Evolutionary conservation across 1,140 invertebrate genomes (phyloP), one percentile per base, ranked within the genome.

Genomic region (Scaptodrosophila lebanonensis): DNA sequence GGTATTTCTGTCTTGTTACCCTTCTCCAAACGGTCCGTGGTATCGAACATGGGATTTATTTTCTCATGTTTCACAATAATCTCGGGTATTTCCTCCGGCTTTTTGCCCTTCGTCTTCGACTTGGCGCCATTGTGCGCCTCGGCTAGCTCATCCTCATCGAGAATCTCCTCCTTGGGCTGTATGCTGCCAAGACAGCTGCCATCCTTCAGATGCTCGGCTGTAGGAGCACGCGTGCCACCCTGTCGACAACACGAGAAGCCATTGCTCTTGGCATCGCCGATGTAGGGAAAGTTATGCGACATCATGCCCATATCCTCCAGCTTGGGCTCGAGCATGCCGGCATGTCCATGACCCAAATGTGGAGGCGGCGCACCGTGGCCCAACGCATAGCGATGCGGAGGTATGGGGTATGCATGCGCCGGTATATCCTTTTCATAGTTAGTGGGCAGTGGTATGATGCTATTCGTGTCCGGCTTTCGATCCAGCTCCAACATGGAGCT

Each of bases 1-100:
- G 94, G 94, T 43, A 95, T 93, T 89, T 95, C 93, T 12, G 92
- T 92, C 87, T 93, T 91, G 17, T 92, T 68, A 61, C 83, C 85
- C 58, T 87, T 87, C 22, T 87, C 86, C 44, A 85, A 36, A 2
- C 86, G 70, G 50, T 87, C 85, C 38, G 83, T 69, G 11, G 86
- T 86, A 29, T 86, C 85, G 12, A 84, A 85, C 72, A 86, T 49
- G n/a, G 85, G 83, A 57, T 84, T 84, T 32, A 85, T 86, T 39
- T 84, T 84, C 59, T 86, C 85, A 42, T 83, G 73, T 45, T 86
- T 86, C n/a, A 85, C 79, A 18, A 84, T 57, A 2, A 85, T 75
- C 38, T 86, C 85, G 27, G 75, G 77, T 30, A 70, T 69, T 29
- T 83, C 84, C 9, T 86, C 84, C 7, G 65, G 77, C 33, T 85